Conservation (phyloP, 2,113 vertebrate genomes). For the Procavia capensis region DNA sequence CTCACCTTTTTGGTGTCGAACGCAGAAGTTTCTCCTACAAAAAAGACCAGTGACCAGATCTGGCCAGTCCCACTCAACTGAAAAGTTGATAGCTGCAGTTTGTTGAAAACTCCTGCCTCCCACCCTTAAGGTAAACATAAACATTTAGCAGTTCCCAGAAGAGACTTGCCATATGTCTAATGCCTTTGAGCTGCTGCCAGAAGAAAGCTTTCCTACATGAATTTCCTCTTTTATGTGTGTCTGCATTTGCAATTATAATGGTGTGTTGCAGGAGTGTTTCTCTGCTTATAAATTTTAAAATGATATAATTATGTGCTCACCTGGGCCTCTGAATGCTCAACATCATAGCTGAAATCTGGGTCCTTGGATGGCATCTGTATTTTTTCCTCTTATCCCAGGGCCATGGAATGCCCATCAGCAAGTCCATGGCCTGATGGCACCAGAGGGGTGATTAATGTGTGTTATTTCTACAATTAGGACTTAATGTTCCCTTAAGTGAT, state of each 20-base stretch:
- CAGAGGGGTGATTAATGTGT: slow-evolving; percentile 38
- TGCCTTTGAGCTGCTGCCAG: not conserved
- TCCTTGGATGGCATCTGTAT: not conserved
- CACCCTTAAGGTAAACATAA: not conserved
- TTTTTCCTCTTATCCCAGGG: not conserved
- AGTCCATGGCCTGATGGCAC: not conserved
- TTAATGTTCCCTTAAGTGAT: slow-evolving; percentile 69
- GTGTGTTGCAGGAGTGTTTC: not conserved
- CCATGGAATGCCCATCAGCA: not conserved
- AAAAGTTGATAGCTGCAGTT: not conserved
- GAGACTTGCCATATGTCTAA: not conserved
- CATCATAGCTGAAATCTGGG: not conserved
- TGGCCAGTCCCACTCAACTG: not conserved
- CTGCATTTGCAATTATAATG: not conserved
- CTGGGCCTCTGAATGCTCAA: not conserved
- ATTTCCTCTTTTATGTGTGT: not conserved
- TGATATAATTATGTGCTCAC: not conserved
- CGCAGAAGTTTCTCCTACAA: not conserved
- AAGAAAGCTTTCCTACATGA: not conserved
- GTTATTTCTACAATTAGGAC: slow-evolving; percentile 74
- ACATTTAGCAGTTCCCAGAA: not conserved
- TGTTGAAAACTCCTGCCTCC: not conserved
- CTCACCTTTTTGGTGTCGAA: not conserved
- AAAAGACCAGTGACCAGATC: not conserved
- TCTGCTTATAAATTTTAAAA: not conserved